Base-by-base conservation (phyloP, 2,113 vertebrate species). In the Pygoscelis antarcticus region DNA sequence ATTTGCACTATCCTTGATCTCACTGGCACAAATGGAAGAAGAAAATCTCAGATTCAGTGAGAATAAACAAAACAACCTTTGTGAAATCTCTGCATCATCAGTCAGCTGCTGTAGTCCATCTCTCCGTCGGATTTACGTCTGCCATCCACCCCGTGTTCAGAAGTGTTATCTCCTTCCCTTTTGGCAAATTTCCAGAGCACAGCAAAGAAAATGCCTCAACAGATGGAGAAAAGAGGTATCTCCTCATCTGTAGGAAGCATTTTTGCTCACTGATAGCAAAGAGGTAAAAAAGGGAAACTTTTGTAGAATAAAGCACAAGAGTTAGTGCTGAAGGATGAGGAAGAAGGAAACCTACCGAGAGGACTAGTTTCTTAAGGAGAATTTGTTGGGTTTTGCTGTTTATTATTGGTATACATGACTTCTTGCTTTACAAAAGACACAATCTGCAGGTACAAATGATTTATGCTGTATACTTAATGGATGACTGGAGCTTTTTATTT, bases 111-210 rank as follows among this genome's bases (percentile, higher is more conserved):
- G 19, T 34, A 84, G 61, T 70, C 91, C 71, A 54, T 89, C 75
- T 93, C 82, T 76, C 83, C 3, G 3, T 66, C 0, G 0, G 58
- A 83, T 95, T 96, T 95, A 85, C 7, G 16, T 93, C 81, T 90
- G 74, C 40, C 32, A 84, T 91, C 80, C 57, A 89, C 52, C 69
- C n/a, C 0, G 0, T 79, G 55, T 68, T 92, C 77, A 79, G 86
- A 95, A 96, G 54, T 54, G 83, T 89, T 96, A 92, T 89, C 86
- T 95, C 12, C 36, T 94, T 96, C 74, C 76, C 51, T 93, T 89
- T 54, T 94, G 94, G 84, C 69, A 74, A 72, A 72, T 91, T 89
- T 94, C 81, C 87, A 95, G 74, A 95, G 49, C 54, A 85, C 44
- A 77, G 74, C 11, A 70, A 95, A 94, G 54, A 83, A 89, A 89